Base-by-base conservation (phyloP, 2,888 invertebrate genomes). In the Tachina fera region DNA sequence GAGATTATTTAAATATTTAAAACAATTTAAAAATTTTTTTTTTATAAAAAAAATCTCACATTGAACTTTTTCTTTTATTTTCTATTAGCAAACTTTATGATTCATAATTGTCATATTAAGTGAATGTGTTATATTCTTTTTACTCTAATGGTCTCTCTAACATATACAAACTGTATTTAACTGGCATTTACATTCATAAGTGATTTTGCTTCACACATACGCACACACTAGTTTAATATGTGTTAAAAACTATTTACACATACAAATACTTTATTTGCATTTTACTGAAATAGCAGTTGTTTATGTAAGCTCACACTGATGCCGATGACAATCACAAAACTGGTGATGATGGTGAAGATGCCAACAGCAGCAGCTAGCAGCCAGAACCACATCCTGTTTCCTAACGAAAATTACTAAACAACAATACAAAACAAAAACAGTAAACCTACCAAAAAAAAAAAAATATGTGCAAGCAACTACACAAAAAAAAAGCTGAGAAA, bases 341-440 rank as follows among this genome's bases (percentile, higher is more conserved):
- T 68, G 49, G 56, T 72, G 68, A 68, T 79, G 79, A 65, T 68
- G 49, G 56, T 72, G 68, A 68, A 76, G 79, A 65, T 76, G 83
- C 83, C 76, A 80, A 85, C 82, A 76, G 63, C 82, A 76, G 63
- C 87, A 82, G 78, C 83, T 39, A 49, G 71, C 67, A 78, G 65
- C 75, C 65, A 77, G 53, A 51, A 81, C 87, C 82, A 83, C 86
- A 86, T 86, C 86, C 86, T 79, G 58, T 68, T 77, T 71, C 58
- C 53, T 39, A 72, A 53, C n/a, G 56, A 43, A 67, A 19, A 68
- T 31, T 47, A 41, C 39, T 53, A 81, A 61, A 58, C 22, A 16
- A 75, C 51, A 81, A 67, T 67, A 67, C 43, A 11, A 39, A 8
- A n/a, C n/a, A n/a, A 45, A 78, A 74, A 80, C 78, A 71, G 63